These are phyloP conservation scores for Drosophila sp. DNA, from an alignment of 1,140 invertebrate species.

Conservation along the genomic window DNA sequence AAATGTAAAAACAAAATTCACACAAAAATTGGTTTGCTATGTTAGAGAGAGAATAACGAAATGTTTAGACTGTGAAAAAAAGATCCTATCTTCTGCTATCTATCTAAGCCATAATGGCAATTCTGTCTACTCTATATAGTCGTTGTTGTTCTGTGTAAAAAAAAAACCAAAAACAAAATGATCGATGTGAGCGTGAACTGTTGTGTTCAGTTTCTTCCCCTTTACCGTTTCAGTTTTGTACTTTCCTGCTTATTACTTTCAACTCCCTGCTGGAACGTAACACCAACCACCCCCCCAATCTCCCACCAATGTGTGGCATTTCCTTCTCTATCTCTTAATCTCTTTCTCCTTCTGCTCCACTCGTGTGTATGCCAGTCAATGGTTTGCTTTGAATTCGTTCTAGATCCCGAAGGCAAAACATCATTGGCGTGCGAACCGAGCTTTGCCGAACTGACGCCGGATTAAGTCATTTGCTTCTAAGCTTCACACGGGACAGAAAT, in stretches of 20 bases:
- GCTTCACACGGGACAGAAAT: neutral
- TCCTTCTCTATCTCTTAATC: neutral
- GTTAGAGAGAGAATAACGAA: constrained; percentile 43
- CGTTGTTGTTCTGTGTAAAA: constrained; percentile 54
- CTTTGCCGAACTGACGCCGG: neutral
- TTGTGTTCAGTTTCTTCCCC: constrained; percentile 42
- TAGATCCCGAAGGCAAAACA: neutral
- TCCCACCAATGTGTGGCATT: neutral
- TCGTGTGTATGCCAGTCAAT: neutral
- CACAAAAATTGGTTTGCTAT: constrained; percentile 74
- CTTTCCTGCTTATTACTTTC: constrained; percentile 36
- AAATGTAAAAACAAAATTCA: constrained; percentile 68
- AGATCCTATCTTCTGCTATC: constrained; percentile 2
- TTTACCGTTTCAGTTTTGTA: constrained; percentile 37
- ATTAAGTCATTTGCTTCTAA: no score
- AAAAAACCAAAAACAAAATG: neutral
- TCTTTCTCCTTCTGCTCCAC: neutral
- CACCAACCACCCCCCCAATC: neutral
- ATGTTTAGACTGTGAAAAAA: constrained; percentile 40
- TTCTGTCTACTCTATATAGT: constrained; percentile 44
- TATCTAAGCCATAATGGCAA: constrained; percentile 13
- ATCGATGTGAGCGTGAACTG: constrained; percentile 22
- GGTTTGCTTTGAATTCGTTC: neutral
- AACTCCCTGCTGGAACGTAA: neutral
- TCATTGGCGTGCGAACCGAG: neutral